A percentile compares a stretch with the other conserved stretches of the same genome.
Evolutionary conservation across 2,113 vertebrate genomes (phyloP).

Genomic region (Corvus moneduloides): DNA sequence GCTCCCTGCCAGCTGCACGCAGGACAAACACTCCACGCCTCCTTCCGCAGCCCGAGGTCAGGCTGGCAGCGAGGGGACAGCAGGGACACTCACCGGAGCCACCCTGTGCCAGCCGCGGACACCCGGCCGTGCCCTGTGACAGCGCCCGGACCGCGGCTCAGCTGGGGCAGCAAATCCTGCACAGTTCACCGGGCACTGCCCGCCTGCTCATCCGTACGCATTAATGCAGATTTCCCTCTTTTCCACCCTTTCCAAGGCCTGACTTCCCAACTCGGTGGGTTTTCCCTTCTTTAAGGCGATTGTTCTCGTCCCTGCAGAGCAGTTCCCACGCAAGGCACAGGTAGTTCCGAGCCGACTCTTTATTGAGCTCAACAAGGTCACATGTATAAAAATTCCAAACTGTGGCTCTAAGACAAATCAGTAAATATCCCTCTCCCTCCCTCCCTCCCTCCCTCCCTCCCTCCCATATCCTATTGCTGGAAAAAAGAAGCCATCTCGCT

Average conservation of each 20-base stretch:
- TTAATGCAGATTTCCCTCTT: not conserved
- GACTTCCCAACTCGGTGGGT: not conserved
- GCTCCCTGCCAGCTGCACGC: not conserved
- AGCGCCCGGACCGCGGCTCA: not conserved
- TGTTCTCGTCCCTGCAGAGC: not conserved
- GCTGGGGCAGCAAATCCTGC: not conserved
- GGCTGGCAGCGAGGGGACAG: not conserved
- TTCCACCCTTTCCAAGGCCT: not conserved
- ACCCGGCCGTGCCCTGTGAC: not conserved
- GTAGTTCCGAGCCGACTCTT: not conserved
- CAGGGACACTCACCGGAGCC: not conserved
- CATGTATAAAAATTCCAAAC: not conserved
- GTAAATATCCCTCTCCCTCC: not conserved
- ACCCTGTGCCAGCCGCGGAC: fast-evolving
- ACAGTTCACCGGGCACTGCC: not conserved
- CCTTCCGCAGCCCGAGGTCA: not conserved
- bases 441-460: not conserved
- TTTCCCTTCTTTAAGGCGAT: not conserved
- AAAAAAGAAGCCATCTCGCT: not conserved
- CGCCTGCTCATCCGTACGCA: not conserved
- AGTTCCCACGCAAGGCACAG: not conserved
- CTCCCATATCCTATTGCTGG: not conserved
- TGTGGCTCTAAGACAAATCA: not conserved
- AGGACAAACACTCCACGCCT: not conserved
- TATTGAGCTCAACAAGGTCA: not conserved